Evolutionary conservation across 2,888 invertebrate species (phyloP), one percentile per base, ranked within the genome.

Genomic region (Cantharis rustica): DNA sequence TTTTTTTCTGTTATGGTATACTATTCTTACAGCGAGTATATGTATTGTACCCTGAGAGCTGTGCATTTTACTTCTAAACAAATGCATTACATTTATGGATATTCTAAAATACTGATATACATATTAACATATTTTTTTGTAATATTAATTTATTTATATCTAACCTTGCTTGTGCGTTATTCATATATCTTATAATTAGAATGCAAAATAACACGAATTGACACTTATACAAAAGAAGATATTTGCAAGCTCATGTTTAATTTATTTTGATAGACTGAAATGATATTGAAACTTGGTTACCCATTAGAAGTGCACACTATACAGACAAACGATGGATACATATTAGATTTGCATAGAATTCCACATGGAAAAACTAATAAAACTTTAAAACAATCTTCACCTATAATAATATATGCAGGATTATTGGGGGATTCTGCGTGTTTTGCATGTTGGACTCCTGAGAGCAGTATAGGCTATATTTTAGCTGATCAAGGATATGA

Each of bases 371-470:
- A 68, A 68, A 23, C 13, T 23, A 15, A 68, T n/a, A 10, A 17
- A 23, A 23, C 16, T 23, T 3, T 2, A 10, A 16, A 11, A 16
- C 7, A 3, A 10, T 0, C 63, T 27, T 91, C 91, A 0, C 89
- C 91, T 1, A 90, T 92, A 0, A 89, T 94, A 15, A 70, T 94
- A 20, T 90, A 93, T 86, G 94, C 94, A 81, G 95, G 96, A 0
- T 87, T 97, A 0, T 85, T 95, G 16, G 92, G 92, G 47, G 93
- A 93, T 10, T 93, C 95, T 0, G 91, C 93, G 4, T 93, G 93
- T 79, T 96, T 93, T 91, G 89, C 96, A 3, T 86, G 94, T 72
- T 92, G 94, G 88, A 93, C 93, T 0, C 93, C 93, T 1, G 90
- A 92, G 61, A 90, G 90, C 78, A 92, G 91, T 66, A 88, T 95